Evolutionary conservation across 2,888 invertebrate species (phyloP).

Genomic region (Netelia fuscicornis): DNA sequence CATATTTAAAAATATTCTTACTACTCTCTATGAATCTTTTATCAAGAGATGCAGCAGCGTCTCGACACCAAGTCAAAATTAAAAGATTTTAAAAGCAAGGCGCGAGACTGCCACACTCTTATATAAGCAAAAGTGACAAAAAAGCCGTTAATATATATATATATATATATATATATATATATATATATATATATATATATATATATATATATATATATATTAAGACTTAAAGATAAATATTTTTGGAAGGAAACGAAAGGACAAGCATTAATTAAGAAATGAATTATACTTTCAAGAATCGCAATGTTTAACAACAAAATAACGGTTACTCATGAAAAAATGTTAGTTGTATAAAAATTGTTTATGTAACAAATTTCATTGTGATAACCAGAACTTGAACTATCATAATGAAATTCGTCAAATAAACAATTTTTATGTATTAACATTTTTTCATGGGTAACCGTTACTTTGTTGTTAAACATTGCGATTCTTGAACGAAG

Average conservation of each 20-base stretch:
- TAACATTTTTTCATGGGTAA: too few relatives aligned
- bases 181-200: too few relatives aligned
- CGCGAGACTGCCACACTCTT: neutral
- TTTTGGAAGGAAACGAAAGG: neutral
- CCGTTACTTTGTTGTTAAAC: too few relatives aligned
- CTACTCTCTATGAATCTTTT: neutral
- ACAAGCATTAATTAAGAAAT: conserved; percentile 1
- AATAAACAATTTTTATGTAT: too few relatives aligned
- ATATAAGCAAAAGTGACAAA: too few relatives aligned
- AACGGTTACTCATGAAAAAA: neutral
- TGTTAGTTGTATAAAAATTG: neutral
- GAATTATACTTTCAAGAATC: neutral
- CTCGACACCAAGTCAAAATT: neutral
- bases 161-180: too few relatives aligned
- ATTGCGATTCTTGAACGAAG: too few relatives aligned
- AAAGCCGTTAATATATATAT: too few relatives aligned
- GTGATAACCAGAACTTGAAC: neutral
- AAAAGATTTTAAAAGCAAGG: conserved; percentile 3
- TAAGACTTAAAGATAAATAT: too few relatives aligned
- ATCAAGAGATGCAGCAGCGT: too few relatives aligned
- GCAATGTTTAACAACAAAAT: conserved; percentile 3
- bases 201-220: too few relatives aligned
- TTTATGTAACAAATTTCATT: conserved; percentile 6
- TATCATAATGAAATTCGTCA: neutral
- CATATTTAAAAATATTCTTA: neutral